Evolutionary conservation across 1,140 invertebrate genomes (phyloP).

Genomic region (Hycleus phaleratus): DNA sequence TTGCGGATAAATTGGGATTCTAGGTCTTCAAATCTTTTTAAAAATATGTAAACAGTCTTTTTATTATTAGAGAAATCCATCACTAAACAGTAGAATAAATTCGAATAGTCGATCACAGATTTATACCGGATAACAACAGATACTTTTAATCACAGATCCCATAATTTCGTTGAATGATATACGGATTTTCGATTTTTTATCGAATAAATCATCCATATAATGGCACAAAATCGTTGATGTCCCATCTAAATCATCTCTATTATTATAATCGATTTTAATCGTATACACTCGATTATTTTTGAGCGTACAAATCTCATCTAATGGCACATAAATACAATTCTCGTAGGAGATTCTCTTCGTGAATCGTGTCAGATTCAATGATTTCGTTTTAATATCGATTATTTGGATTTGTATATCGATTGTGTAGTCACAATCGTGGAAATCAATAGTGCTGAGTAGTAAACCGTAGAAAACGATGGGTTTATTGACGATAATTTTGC

Average conservation of each 20-base stretch:
- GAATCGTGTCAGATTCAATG: constrained; percentile 17
- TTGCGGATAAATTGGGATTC: too few species aligned
- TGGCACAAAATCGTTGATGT: constrained; percentile 21
- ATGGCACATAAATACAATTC: constrained; percentile 21
- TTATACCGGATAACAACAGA: constrained; percentile 33
- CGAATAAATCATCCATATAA: constrained; percentile 30
- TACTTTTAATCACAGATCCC: constrained; percentile 31
- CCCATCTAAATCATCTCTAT: constrained; percentile 1
- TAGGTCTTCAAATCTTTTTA: too few species aligned
- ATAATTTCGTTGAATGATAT: constrained; percentile 27
- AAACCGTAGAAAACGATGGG: constrained; percentile 22
- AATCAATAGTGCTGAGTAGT: constrained; percentile 22
- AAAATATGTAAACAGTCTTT: too few species aligned
- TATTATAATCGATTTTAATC: constrained; percentile 30
- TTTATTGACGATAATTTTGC: constrained; percentile 17
- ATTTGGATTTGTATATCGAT: constrained; percentile 18
- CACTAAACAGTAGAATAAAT: too few species aligned
- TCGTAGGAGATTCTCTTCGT: constrained; percentile 19
- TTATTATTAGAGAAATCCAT: too few species aligned
- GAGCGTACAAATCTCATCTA: constrained; percentile 22
- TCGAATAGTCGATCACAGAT: background rate
- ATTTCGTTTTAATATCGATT: constrained; percentile 16
- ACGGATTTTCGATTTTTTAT: constrained; percentile 13
- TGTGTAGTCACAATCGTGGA: constrained; percentile 8
- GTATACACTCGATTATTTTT: constrained; percentile 25